These are phyloP conservation scores for Bombus ignitus DNA, from an alignment of 1,140 invertebrate genomes.

Conservation along the genomic window DNA sequence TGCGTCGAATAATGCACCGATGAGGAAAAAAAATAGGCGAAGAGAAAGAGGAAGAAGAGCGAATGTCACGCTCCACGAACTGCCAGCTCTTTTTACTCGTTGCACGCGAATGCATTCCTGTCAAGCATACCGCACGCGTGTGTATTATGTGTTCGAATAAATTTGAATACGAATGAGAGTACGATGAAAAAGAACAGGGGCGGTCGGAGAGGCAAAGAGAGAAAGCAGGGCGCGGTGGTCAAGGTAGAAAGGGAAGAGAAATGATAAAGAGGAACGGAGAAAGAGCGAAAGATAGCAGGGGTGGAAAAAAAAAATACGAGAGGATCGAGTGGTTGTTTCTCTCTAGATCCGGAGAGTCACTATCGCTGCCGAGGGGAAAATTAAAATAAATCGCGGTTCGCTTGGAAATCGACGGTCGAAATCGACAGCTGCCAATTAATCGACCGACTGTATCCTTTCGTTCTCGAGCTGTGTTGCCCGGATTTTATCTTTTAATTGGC, in stretches of 20 bases:
- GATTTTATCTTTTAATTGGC: slow-evolving; percentile 68
- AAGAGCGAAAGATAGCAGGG: not conserved
- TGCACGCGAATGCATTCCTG: slow-evolving; percentile 62
- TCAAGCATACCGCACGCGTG: slow-evolving; percentile 62
- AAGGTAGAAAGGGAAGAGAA: not conserved
- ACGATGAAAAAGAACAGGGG: slow-evolving; percentile 40
- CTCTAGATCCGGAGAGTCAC: not conserved
- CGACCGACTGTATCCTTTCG: slow-evolving; percentile 22
- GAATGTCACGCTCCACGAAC: slow-evolving; percentile 65
- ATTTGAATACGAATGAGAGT: slow-evolving; percentile 68
- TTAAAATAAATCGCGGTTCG: slow-evolving; percentile 52
- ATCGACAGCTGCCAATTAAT: slow-evolving; percentile 61
- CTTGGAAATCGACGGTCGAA: slow-evolving; percentile 35
- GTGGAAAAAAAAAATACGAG: not conserved
- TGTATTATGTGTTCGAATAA: slow-evolving; percentile 70
- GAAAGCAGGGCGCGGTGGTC: not conserved
- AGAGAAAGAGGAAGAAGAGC: slow-evolving; percentile 62
- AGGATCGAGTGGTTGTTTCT: slow-evolving; percentile 29
- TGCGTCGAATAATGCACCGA: slow-evolving; percentile 68
- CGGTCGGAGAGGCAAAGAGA: not conserved
- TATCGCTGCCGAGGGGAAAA: slow-evolving; percentile 34
- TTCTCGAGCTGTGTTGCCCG: not conserved
- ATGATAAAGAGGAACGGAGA: not conserved
- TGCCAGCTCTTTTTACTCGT: slow-evolving; percentile 56
- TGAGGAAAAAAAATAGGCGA: slow-evolving; percentile 8